Evolutionary conservation across 2,113 vertebrate species (phyloP), one percentile per base, ranked within the genome.

Genomic region (Cebidichthys violaceus): DNA sequence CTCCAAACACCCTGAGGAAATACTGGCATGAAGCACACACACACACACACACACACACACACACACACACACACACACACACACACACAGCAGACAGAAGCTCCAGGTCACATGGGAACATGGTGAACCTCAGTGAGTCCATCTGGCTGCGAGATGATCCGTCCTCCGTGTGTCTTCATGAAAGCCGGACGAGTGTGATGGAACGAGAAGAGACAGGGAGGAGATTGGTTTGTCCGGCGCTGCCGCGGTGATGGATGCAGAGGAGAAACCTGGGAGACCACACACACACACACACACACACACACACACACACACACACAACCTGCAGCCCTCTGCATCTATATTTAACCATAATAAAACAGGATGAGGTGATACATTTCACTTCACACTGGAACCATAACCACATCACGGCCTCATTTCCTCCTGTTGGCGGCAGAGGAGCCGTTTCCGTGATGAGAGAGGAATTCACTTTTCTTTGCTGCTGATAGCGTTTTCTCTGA

Each of bases 171-270:
- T 43, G 64, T 75, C 76, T 86, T 65, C 64, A 71, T 81, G 82
- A 86, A 69, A 54, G 41, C 35, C 10, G 84, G 80, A 76, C 17
- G 2, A 1, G 22, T 60, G 85, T 88, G 89, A 89, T 67, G 82
- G 84, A 85, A 93, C 70, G 75, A 82, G 88, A 88, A 47, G 83
- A 90, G 92, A 90, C 92, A 86, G 81, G 69, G 59, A 81, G 88
- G 86, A 89, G 90, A 93, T 92, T 93, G 89, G 86, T 86, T 92
- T 88, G 90, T 88, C 88, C 59, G 45, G 72, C 3, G 75, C 86
- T 86, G 86, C 84, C 85, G 86, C 41, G 4, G 83, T 93, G 90
- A 93, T 93, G 90, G 89, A 93, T 92, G 89, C 84, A 22, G 74
- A 77, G 85, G 20, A 76, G 24, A 33, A 77, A 80, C 55, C 74